Evolutionary conservation across 1,140 invertebrate genomes (phyloP).

Genomic region (Nephotettix cincticeps): DNA sequence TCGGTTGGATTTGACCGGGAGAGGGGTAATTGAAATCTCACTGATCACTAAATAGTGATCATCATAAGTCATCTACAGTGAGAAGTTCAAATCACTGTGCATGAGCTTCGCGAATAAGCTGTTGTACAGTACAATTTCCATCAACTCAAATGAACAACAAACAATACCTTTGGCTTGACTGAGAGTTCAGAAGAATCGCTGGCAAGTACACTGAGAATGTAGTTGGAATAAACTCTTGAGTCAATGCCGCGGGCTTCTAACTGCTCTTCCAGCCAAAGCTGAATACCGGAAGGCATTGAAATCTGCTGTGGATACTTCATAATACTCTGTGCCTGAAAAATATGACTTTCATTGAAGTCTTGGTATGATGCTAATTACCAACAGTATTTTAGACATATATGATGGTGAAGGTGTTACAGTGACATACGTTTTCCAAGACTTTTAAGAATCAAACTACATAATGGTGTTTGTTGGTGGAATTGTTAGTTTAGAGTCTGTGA

Average conservation of each 20-base stretch:
- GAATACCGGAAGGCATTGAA: constrained; percentile 54
- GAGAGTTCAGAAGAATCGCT: constrained; percentile 39
- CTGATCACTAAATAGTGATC: neutral
- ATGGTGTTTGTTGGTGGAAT: too few relatives aligned
- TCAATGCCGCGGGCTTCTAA: constrained; percentile 60
- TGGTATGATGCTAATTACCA: too few relatives aligned
- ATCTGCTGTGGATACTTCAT: constrained; percentile 54
- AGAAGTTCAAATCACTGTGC: too few relatives aligned
- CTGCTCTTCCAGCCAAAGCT: constrained; percentile 58
- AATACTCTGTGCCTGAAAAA: constrained; percentile 41
- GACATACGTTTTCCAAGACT: too few relatives aligned
- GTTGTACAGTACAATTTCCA: too few relatives aligned
- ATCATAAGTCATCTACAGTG: constrained; percentile 10
- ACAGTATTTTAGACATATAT: too few relatives aligned
- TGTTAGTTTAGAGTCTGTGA: too few relatives aligned
- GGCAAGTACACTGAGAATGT: constrained; percentile 57
- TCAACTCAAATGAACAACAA: constrained; percentile 26
- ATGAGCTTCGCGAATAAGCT: too few relatives aligned
- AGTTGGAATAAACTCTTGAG: constrained; percentile 58
- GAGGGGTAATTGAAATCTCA: neutral
- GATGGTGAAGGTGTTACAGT: too few relatives aligned
- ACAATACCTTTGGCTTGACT: constrained; percentile 16
- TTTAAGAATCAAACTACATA: too few relatives aligned
- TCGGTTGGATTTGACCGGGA: too few relatives aligned
- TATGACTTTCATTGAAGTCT: too few relatives aligned